Evolutionary conservation across 2,797 vertebrate species (phyloP).

Genomic region (Melanotaenia nigrans): DNA sequence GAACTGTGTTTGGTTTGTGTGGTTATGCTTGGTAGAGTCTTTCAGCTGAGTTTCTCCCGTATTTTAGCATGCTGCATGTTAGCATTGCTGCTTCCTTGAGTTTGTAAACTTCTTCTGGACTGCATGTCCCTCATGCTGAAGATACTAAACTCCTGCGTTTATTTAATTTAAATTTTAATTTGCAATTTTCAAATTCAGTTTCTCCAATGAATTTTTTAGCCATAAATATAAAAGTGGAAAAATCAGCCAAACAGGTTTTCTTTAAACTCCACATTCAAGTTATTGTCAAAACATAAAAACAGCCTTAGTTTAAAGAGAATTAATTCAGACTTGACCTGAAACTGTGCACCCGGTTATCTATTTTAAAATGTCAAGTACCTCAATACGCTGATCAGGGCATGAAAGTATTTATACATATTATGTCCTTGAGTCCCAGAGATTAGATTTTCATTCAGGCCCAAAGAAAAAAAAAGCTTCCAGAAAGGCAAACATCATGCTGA

Average conservation of each 20-base stretch:
- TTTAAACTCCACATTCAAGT: conserved; percentile 4
- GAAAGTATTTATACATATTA: conserved; percentile 76
- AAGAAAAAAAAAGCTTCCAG: conserved; percentile 37
- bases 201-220: neutral
- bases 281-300: conserved; percentile 23
- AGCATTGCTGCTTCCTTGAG: no score
- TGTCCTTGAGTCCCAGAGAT: conserved; percentile 75
- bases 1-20: no score
- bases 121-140: neutral
- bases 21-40: no score
- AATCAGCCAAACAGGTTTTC: neutral
- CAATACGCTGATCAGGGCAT: conserved; percentile 74
- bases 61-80: no score
- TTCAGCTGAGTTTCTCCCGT: no score
- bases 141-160: neutral
- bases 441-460: conserved; percentile 68
- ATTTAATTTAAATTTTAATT: neutral
- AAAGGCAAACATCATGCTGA: conserved; percentile 74
- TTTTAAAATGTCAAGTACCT: conserved; percentile 78
- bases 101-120: no score
- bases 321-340: conserved; percentile 69
- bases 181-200: neutral
- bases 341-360: conserved; percentile 66
- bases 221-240: neutral
- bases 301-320: conserved; percentile 46